Percentiles rank a stretch among this genome's conserved stretches.
Conservation (phyloP, 1,140 invertebrate genomes). For the Bilobella aurantiaca region DNA sequence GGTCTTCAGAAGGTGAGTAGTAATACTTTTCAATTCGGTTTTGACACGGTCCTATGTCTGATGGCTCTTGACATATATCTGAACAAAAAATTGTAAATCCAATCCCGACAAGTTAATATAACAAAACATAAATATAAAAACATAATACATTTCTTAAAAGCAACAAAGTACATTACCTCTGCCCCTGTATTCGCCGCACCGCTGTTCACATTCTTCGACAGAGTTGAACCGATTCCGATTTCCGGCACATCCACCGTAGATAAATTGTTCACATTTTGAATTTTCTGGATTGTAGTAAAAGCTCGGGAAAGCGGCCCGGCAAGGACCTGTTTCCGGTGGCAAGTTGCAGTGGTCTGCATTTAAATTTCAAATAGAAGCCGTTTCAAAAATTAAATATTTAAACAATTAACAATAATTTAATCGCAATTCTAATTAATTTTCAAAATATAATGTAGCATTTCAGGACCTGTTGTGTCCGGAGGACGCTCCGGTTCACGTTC, state of each 20-base stretch:
- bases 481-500: background rate
- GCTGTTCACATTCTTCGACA: conserved; percentile 39
- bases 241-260: conserved; percentile 49
- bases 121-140: background rate
- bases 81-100: too few species aligned
- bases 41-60: conserved; percentile 16
- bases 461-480: too few species aligned
- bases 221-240: conserved; percentile 47
- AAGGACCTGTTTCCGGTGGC: conserved; percentile 14
- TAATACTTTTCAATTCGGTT: conserved; percentile 44
- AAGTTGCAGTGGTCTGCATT: conserved; percentile 12
- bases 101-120: too few species aligned
- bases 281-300: conserved; percentile 46
- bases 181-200: conserved; percentile 11
- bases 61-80: conserved; percentile 16
- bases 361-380: too few species aligned
- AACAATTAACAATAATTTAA: too few species aligned
- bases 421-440: too few species aligned
- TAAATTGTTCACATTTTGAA: conserved; percentile 44
- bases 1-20: conserved; percentile 43
- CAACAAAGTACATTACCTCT: background rate
- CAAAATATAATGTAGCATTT: too few species aligned
- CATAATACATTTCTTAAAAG: background rate
- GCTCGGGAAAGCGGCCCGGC: conserved; percentile 39
- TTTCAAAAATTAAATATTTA: background rate